Evolutionary conservation across 2,113 vertebrate genomes (phyloP), one percentile per base, ranked within the genome.

Genomic region (human): DNA sequence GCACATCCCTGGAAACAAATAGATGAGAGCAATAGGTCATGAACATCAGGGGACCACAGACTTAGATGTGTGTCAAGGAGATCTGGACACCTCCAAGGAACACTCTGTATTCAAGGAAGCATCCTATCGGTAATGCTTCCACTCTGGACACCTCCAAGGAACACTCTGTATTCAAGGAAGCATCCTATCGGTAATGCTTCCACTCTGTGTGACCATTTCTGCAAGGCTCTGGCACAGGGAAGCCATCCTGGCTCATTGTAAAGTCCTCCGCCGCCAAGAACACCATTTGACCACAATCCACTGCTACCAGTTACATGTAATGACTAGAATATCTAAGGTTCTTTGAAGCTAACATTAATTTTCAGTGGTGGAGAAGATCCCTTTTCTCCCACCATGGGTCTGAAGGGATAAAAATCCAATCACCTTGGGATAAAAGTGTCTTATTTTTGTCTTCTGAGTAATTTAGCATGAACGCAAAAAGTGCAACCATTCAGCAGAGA

Each of bases 401-500:
- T 92, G 75, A 92, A 91, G 22, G 38, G 22, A 80, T 35, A 88
- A 78, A 76, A 86, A 72, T 6, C 5, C 7, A 83, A 45, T 92
- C 40, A 38, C 22, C 27, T 83, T 50, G 61, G 38, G 4, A 68
- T 32, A 70, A 57, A 94, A 75, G 11, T 30, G 52, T 83, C 76
- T 78, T 30, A 25, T 9, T 79, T 93, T 61, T 89, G 25, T 91
- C 52, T 95, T 89, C 86, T 76, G 78, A 91, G 22, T 50, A 72
- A 84, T 92, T 89, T 68, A 86, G 40, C n/a, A 75, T 6, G 20
- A 95, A 68, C 27, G 52, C 23, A 79, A 59, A 84, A 38, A 76
- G 38, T 66, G 43, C n/a, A 52, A 3, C 48, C 17, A 70, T 38
- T 35, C 14, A 91, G 30, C 61, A 87, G 38, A 87, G 22, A 79